Base-by-base conservation (phyloP, 2,888 invertebrate species). In the Yponomeuta evonymella region DNA sequence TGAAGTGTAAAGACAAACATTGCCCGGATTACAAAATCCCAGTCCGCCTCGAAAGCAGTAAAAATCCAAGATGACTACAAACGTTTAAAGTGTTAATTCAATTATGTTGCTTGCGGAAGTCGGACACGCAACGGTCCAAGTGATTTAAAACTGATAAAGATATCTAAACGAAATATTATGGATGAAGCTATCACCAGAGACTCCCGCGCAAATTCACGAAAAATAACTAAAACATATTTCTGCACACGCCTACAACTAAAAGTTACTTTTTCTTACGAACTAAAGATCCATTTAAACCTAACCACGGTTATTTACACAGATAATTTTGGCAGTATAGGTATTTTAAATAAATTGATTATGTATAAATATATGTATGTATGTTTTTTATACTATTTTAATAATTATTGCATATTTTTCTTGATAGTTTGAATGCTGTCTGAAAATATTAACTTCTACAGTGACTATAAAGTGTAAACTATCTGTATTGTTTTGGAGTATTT, bases 241-340 rank as follows among this genome's bases (percentile, higher is more conserved):
- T 70, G 23, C 70, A 65, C 10, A 66, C 48, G 12, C 48, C 63
- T 70, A 70, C 70, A 66, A 30, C 30, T 33, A 48, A 29, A 68
- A 48, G 2, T 68, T 48, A 48, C 48, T 74, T 66, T 72, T n/a
- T 12, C 76, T 75, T 76, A 76, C 75, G 72, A 74, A 77, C 77
- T 72, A 71, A 64, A 72, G 66, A 72, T 73, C 72, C 73, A 58
- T 58, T 58, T 58, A 58, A 58, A 15, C 51, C 51, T 72, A 72
- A 67, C 73, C 72, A 63, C 68, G 69, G 73, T 67, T 76, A 77
- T 77, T 72, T 75, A 77, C 77, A 76, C 68, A 29, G 48, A 48
- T 68, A 68, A 68, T 68, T 68, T 68, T 68, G 68, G 68, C 68
- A 75, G 72, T 70, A 75, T 72, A 73, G 65, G 51, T 70, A 69